Evolutionary conservation across 2,797 vertebrate species (phyloP), one percentile per base, ranked within the genome.

Genomic region (Hypotaenidia okinawae): DNA sequence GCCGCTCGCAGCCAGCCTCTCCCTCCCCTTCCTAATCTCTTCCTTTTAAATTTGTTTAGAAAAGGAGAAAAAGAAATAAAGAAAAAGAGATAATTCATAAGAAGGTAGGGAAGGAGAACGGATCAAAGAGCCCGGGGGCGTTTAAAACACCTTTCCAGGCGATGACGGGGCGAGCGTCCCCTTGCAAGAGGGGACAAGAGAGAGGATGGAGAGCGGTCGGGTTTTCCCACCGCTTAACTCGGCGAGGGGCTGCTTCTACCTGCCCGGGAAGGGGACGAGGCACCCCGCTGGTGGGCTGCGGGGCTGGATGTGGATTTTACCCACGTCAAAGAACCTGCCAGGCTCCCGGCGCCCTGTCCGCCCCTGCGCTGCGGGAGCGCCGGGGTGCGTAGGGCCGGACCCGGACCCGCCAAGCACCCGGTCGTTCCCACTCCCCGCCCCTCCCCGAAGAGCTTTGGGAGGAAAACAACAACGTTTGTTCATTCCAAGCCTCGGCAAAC

Each of bases 401-500:
- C 51, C 49, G 68, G 81, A 22, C 2, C 82, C 68, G 45, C 62
- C 58, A 10, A 63, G 72, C 33, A 4, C 16, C 51, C 24, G 30
- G 12, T 27, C 32, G 21, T 14, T 77, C 25, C n/a, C 83, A 32
- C 79, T 72, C 67, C 79, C 80, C 66, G 54, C 51, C 49, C 35
- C 49, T 51, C 45, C 64, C 51, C 52, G 24, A 17, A 45, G 58
- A 84, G 91, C 83, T 72, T 11, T 27, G 78, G 24, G 94, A 87
- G 84, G 55, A 89, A 92, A 94, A 90, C 54, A 79, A 81, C 92
- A 89, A 82, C 54, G 79, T 94, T 97, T 96, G 84, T 76, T 96
- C 96, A 90, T 93, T 94, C 85, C 89, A 51, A 84, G 61, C 96
- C 91, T 95, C 91, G 83, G 94, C 92, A 97, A 98, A 97, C 87